phyloP scores from a whole-genome alignment of 1,140 invertebrate genomes.

The Maniola jurtina region DNA sequence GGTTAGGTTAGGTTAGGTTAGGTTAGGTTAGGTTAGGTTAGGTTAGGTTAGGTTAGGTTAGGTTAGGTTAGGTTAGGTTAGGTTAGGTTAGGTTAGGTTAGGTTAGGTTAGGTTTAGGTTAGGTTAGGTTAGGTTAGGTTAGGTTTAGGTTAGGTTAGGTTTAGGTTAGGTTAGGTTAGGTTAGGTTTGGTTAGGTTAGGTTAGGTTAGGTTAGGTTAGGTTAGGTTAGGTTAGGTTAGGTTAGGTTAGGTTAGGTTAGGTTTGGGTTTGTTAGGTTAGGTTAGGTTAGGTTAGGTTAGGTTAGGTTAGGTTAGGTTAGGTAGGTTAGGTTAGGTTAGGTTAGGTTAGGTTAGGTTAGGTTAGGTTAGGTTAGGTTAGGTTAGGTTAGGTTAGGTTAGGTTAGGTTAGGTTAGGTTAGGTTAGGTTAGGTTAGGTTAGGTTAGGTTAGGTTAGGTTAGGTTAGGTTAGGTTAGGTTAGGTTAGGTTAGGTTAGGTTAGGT shows the following conservation, averaged over 20 bases:
- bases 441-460: slow-evolving; percentile 15
- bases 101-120: slow-evolving; percentile 18
- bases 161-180: slow-evolving; percentile 14
- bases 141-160: slow-evolving; percentile 11
- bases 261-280: slow-evolving; percentile 11
- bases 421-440: slow-evolving; percentile 16
- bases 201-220: slow-evolving; percentile 5
- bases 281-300: slow-evolving; percentile 15
- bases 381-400: slow-evolving; percentile 16
- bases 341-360: slow-evolving; percentile 16
- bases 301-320: slow-evolving; percentile 16
- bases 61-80: slow-evolving; percentile 15
- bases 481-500: slow-evolving; percentile 16
- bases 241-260: slow-evolving; percentile 16
- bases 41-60: slow-evolving; percentile 16
- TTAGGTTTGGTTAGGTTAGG: slow-evolving; percentile 5
- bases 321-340: slow-evolving; percentile 16
- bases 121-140: slow-evolving; percentile 16
- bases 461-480: slow-evolving; percentile 16
- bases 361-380: slow-evolving; percentile 16
- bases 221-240: slow-evolving; percentile 16
- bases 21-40: slow-evolving; percentile 10
- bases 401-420: slow-evolving; percentile 16
- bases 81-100: slow-evolving; percentile 4
- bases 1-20: slow-evolving; percentile 13